phyloP scores from a whole-genome alignment of 2,888 invertebrate genomes.

The Hirtodrosophila duncani region DNA sequence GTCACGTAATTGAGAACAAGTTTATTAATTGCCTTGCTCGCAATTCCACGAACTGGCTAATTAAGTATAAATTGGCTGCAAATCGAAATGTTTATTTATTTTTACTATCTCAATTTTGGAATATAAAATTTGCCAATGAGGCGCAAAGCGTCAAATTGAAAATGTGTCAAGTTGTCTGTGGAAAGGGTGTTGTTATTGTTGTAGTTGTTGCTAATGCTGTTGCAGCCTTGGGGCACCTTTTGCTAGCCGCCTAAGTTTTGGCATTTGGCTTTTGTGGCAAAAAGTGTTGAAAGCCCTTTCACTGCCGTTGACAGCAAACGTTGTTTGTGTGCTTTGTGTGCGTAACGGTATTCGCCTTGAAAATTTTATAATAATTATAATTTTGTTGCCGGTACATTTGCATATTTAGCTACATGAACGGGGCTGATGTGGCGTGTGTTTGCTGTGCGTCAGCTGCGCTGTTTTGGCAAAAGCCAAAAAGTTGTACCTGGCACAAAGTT shows the following conservation, averaged over 20 bases:
- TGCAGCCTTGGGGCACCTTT: constrained; percentile 19
- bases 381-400: constrained; percentile 58
- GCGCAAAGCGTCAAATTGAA: constrained; percentile 42
- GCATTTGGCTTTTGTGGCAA: constrained; percentile 59
- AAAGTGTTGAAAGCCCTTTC: constrained; percentile 46
- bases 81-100: constrained; percentile 28
- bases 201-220: not conserved
- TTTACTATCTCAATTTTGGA: not conserved
- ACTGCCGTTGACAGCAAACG: constrained; percentile 49
- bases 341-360: constrained; percentile 10
- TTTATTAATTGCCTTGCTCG: constrained; percentile 56
- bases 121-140: constrained; percentile 46
- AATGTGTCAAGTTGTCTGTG: constrained; percentile 41
- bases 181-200: not conserved
- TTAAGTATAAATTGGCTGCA: constrained; percentile 58
- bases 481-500: constrained; percentile 21
- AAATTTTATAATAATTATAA: constrained; percentile 69
- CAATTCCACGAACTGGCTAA: constrained; percentile 35
- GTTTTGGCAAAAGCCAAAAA: constrained; percentile 31
- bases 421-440: not conserved
- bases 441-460: constrained; percentile 40
- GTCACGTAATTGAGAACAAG: constrained; percentile 63
- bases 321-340: not conserved
- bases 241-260: constrained; percentile 34
- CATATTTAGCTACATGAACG: constrained; percentile 35